Base-by-base conservation (phyloP, 2,797 vertebrate genomes). In the Otus scops region DNA sequence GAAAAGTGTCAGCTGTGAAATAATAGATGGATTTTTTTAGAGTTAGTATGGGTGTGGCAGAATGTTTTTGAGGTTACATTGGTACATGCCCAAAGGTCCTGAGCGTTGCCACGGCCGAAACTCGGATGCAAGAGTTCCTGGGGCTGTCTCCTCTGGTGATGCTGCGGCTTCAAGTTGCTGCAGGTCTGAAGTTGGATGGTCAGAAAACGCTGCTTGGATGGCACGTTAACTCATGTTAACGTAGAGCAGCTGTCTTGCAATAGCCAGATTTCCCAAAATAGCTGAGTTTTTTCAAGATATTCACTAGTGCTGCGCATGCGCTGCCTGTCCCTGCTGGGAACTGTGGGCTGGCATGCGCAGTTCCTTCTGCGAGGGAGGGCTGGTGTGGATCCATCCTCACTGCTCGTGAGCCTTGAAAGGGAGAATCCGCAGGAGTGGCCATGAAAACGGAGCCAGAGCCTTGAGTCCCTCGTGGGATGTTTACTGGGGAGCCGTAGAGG, bases 331-430 rank as follows among this genome's bases (percentile, higher is more conserved):
- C 27, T 68, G 60, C 79, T 65, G 34, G 10, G 26, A 61, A 8
- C 16, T 10, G 4, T 50, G 51, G 51, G n/a, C 12, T 2, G 21
- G 30, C 48, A 41, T 10, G 10, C 5, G 14, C 0, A 0, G 48
- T 28, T 85, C n/a, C 22, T 41, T 21, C 32, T 60, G 26, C 2
- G 2, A 19, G 45, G 30, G 41, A 53, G 17, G n/a, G 13, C 13
- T 73, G 63, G 27, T 0, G 0, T 39, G 48, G 56, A 39, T 60
- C 78, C 1, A 0, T 79, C 59, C 67, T 89, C 12, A 5, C 27
- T 63, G 67, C 43, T 82, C 5, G 0, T 36, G 38, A 68, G 41
- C 24, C 23, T 85, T 5, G 0, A 41, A 74, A 56, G 22, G 39
- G 43, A 50, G 23, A 91, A 70, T 45, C 38, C 0, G 0, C 32